Base-by-base conservation (phyloP, 2,888 invertebrate genomes). In the Alsophila aescularia region DNA sequence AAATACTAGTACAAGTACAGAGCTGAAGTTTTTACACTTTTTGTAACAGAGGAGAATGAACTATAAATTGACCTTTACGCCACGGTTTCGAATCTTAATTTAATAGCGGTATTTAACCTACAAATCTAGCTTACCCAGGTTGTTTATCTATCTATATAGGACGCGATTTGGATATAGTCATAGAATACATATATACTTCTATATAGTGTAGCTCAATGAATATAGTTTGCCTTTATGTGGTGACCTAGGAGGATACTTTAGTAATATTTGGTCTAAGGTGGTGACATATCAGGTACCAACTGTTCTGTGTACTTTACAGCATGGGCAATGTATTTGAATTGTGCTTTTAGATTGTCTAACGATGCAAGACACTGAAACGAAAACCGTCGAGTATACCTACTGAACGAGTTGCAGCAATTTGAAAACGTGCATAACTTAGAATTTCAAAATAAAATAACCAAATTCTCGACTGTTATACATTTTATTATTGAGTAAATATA, bases 61-160 rank as follows among this genome's bases (percentile, higher is more conserved):
- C 52, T 50, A 39, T 15, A 18, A 36, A 6, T n/a, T 51, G 42
- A 51, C 42, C 50, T 58, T 49, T 45, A 37, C 51, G 50, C 29
- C 49, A 47, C 45, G 49, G 52, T 41, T 34, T 35, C 14, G 48
- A 53, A 58, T 62, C 48, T 43, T 49, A 42, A 62, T 62, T 45
- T 52, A 49, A 49, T 50, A 53, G 35, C 35, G 43, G 43, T 44
- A n/a, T n/a, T 60, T 36, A 36, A 27, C n/a, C n/a, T 47, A 41
- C 40, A 60, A 53, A 42, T 47, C 34, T 44, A 47, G 40, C 24
- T 51, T 16, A 14, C 21, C 34, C n/a, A 34, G 39, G 44, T 32
- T 31, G 41, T 29, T 29, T 47, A 29, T 47, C 39, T 37, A 35
- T 43, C 35, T 43, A 18, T 18, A 15, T 18, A 35, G 9, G 14